Evolutionary conservation across 2,888 invertebrate species (phyloP).

Genomic region (Cheilosia scutellata): DNA sequence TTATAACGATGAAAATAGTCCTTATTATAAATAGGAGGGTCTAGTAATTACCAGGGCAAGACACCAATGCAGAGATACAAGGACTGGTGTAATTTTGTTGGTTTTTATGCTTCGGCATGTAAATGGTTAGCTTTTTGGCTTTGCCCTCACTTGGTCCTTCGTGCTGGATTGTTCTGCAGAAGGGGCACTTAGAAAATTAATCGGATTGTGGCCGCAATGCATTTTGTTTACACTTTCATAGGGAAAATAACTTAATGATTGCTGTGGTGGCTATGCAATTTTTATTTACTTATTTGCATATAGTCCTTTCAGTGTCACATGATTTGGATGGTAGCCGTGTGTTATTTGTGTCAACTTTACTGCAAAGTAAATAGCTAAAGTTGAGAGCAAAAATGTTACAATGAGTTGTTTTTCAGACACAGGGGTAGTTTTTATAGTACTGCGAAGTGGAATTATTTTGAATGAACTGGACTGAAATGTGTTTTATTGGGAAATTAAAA

Average conservation of each 20-base stretch:
- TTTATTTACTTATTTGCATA: conserved; percentile 10
- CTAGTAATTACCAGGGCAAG: conserved; percentile 21
- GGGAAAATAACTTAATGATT: conserved; percentile 20
- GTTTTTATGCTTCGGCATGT: conserved; percentile 27
- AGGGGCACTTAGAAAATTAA: conserved; percentile 55
- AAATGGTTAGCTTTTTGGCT: conserved; percentile 18
- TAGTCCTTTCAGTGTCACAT: background rate
- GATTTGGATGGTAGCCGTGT: background rate
- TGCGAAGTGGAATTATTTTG: background rate
- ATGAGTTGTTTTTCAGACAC: background rate
- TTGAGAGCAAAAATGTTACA: conserved; percentile 23
- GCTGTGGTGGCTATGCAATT: background rate
- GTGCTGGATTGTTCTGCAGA: background rate
- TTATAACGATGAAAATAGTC: conserved; percentile 46
- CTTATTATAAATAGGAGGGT: conserved; percentile 12
- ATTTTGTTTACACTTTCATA: conserved; percentile 34
- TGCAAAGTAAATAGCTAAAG: conserved; percentile 8
- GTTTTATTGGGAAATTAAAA: no score
- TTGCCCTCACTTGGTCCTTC: conserved; percentile 19
- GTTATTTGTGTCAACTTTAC: conserved; percentile 3
- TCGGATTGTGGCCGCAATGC: conserved; percentile 37
- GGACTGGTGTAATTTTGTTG: conserved; percentile 32
- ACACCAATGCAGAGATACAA: background rate
- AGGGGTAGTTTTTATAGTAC: background rate
- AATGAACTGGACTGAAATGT: background rate